phyloP scores from a whole-genome alignment of 37 sponge, comb jelly and placozoan genomes.

The Diacarnus erythraeanus region DNA sequence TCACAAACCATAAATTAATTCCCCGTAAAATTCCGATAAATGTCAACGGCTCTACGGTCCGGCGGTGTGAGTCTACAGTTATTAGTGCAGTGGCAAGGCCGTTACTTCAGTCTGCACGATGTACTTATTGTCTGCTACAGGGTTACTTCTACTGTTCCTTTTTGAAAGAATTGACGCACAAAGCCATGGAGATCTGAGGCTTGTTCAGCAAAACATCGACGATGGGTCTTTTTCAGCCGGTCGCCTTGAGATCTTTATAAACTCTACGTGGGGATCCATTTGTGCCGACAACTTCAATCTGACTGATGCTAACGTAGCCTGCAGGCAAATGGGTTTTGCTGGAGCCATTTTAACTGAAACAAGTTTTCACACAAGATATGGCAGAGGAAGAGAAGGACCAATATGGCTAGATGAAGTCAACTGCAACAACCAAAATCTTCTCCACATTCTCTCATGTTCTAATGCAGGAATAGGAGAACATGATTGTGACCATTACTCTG shows the following conservation, averaged over 20 bases:
- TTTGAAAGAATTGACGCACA: not conserved
- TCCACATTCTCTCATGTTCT: constrained; percentile 31
- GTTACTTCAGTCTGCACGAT: no score
- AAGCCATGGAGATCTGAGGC: constrained; percentile 23
- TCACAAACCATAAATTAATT: no score
- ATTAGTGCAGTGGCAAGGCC: no score
- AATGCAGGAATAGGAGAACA: not conserved
- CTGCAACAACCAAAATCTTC: not conserved
- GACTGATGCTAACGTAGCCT: constrained; percentile 22
- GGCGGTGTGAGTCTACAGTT: no score
- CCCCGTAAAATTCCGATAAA: no score
- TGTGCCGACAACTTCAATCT: constrained; percentile 10
- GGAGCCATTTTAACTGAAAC: constrained; percentile 1
- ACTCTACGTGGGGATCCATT: constrained; percentile 27
- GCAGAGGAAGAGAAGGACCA: not conserved
- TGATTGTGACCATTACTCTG: constrained; percentile 27
- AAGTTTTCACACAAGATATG: constrained; percentile 9
- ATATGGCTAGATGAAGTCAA: constrained; percentile 30
- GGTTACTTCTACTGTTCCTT: not conserved
- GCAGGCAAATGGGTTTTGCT: constrained; percentile 18
- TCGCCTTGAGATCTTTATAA: constrained; percentile 27
- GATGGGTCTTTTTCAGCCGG: constrained; percentile 3
- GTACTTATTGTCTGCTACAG: no score
- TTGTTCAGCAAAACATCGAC: not conserved
- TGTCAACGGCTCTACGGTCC: no score